Evolutionary conservation across 2,888 invertebrate species (phyloP), one percentile per base, ranked within the genome.

Genomic region (Polia nebulosa): DNA sequence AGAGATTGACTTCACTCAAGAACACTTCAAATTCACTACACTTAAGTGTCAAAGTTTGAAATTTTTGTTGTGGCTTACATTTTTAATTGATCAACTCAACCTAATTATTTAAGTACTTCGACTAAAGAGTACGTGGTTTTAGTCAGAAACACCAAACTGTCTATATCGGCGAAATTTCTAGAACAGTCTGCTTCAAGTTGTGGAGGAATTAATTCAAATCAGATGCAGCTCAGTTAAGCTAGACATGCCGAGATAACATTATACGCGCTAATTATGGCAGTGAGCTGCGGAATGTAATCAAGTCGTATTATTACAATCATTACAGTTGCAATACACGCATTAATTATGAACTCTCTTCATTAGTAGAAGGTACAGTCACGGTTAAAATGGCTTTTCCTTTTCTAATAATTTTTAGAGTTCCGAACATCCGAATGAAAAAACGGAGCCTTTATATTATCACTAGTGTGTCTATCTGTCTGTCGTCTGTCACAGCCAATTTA

Each of bases 261-360:
- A n/a, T n/a, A 47, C 3, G 34, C 7, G 25, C 34, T 53, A 53
- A 62, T 62, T 44, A 53, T 25, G 2, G 0, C n/a, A 32, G n/a
- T 32, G 11, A 13, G 22, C 17, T 17, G 22, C 13, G 13, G 63
- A 20, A 56, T 27, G 27, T 20, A 36, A 47, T 63, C n/a, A 22
- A 47, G 32, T 32, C n/a, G 29, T 32, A 32, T 15, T 49, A 36
- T 45, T 25, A 17, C 20, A 47, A 47, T 63, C 36, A 11, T 63
- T 56, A 20, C 57, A 56, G 11, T 17, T 17, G 17, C 39, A 29
- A 29, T 22, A 55, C 25, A 25, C n/a, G 22, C 6, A 25, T 34
- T 17, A 9, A 17, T 51, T 51, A 45, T 29, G 11, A 39, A 6
- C 7, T n/a, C 7, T 4, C 6, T 34, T 17, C 20, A 20, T 45